A percentile compares a stretch with the other conserved stretches of the same genome.
Evolutionary conservation across 2,113 vertebrate genomes (phyloP).

Genomic region (Notechis scutatus): DNA sequence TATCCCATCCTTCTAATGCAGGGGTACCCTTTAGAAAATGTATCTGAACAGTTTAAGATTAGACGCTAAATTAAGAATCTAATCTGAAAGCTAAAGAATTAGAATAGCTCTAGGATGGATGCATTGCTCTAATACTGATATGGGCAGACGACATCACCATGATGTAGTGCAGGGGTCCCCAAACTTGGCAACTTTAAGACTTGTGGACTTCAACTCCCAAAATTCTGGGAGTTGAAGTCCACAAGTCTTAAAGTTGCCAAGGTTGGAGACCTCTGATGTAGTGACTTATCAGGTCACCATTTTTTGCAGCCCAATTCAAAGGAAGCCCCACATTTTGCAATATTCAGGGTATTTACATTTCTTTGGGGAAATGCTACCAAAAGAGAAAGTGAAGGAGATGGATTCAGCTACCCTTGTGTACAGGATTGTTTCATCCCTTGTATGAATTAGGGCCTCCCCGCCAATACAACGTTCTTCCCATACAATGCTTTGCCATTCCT

Average conservation of each 20-base stretch:
- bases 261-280: too few species aligned
- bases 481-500: background rate
- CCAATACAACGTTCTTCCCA: background rate
- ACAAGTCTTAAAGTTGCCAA: too few species aligned
- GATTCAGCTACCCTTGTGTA: background rate
- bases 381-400: conserved; percentile 38
- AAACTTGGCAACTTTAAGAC: too few species aligned
- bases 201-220: too few species aligned
- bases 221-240: too few species aligned
- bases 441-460: background rate
- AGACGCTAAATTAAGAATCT: background rate
- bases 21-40: background rate
- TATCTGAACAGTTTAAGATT: background rate
- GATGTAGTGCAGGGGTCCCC: background rate
- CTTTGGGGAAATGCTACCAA: background rate
- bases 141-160: background rate
- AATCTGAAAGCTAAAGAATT: background rate
- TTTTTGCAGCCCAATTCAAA: background rate
- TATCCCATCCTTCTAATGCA: background rate
- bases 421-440: background rate
- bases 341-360: background rate
- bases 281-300: background rate
- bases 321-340: background rate
- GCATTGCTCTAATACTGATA: background rate
- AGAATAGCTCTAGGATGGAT: background rate